Evolutionary conservation across 2,797 vertebrate species (phyloP), one percentile per base, ranked within the genome.

Genomic region (Hydrophis major): DNA sequence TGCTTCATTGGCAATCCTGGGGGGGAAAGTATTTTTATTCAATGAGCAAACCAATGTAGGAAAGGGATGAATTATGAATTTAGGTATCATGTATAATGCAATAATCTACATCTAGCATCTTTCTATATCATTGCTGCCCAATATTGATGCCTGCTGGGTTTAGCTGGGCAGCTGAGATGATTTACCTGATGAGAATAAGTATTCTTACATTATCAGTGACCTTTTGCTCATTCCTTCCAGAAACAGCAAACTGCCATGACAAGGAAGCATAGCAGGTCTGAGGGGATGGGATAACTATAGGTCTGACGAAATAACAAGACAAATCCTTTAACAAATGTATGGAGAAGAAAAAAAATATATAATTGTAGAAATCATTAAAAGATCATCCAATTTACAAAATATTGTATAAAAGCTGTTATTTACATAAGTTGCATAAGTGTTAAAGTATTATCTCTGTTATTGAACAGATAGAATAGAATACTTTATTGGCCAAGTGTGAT

Each of bases 361-460:
- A 6, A 74, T 59, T 93, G 0, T 66, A 11, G n/a, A 89, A 60
- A 60, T 20, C 32, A 42, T 74, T 32, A 74, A 74, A 74, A 74
- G 16, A 90, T 57, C 60, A 18, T 6, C 10, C 1, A 1, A 11
- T 66, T 0, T 6, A 89, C 86, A 69, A 87, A 86, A 7, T 69
- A 50, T 60, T 94, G 91, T 55, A 55, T 5, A 28, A 25, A 0
- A 0, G 2, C 5, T 20, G 7, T 5, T 50, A 42, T 28, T 6
- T 42, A 20, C 32, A 7, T 63, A 10, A 89, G 74, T 60, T 91
- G 91, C 25, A 61, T 0, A 93, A 90, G 28, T 42, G 53, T 94
- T 94, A 90, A 94, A 59, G 93, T 93, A 61, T 66, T 93, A 66
- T 47, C 91, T 92, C 18, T 93, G 25, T 59, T 88, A 61, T 50